Evolutionary conservation across 2,113 vertebrate genomes (phyloP).

Genomic region (Sphaerodactylus townsendi): DNA sequence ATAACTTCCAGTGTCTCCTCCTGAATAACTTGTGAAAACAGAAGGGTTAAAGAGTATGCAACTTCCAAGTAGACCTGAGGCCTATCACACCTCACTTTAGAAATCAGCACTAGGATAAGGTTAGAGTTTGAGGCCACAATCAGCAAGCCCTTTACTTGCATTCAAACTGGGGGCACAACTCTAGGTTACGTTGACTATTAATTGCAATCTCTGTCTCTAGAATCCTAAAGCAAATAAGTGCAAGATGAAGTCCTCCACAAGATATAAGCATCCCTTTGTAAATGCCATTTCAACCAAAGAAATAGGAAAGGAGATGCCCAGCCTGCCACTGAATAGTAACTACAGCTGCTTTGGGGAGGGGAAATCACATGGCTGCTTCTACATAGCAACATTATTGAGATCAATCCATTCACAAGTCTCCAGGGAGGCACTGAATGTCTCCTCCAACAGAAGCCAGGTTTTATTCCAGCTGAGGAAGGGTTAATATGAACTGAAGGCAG

Average conservation of each 20-base stretch:
- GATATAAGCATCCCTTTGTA: not conserved
- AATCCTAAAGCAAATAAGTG: not conserved
- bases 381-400: not conserved
- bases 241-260: not conserved
- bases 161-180: not conserved
- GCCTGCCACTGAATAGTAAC: not conserved
- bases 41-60: no score
- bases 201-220: not conserved
- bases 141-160: not conserved
- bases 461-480: slow-evolving; percentile 35
- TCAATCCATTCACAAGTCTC: slow-evolving; percentile 6
- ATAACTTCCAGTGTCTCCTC: no score
- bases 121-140: not conserved
- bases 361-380: not conserved
- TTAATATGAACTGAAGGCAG: slow-evolving; percentile 62
- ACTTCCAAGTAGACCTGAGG: not conserved
- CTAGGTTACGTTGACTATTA: not conserved
- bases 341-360: not conserved
- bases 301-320: not conserved
- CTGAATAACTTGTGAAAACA: no score
- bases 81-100: not conserved
- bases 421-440: not conserved
- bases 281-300: not conserved
- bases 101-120: not conserved
- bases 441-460: slow-evolving; percentile 25